A percentile compares a stretch with the other conserved stretches of the same genome.
These are phyloP conservation scores for Zaprionus kolodkinae DNA, from an alignment of 1,140 invertebrate genomes.

Conservation along the genomic window DNA sequence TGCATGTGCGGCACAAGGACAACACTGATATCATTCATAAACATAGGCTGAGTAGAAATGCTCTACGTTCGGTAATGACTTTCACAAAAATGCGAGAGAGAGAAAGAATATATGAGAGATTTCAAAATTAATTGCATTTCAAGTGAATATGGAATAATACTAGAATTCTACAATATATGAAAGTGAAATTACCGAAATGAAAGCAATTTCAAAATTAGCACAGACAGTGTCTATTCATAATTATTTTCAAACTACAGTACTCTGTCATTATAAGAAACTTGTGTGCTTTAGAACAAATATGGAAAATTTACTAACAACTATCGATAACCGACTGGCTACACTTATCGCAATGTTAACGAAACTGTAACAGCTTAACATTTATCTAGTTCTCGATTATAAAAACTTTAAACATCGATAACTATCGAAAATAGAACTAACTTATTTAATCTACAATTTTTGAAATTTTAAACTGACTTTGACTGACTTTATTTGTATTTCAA, in stretches of 20 bases:
- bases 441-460: no score
- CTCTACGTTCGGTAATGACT: slow-evolving; percentile 8
- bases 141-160: slow-evolving; percentile 21
- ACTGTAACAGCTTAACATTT: no score
- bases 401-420: background rate
- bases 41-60: slow-evolving; percentile 23
- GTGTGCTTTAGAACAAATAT: background rate
- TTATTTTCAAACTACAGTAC: slow-evolving; percentile 15
- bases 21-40: slow-evolving; percentile 48
- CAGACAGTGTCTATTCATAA: background rate
- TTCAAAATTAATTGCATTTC: slow-evolving; percentile 39
- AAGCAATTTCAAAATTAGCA: slow-evolving; percentile 24
- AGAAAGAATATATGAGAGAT: no score
- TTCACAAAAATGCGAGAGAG: slow-evolving; percentile 5
- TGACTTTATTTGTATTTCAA: no score
- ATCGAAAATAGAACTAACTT: no score
- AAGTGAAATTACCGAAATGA: slow-evolving; percentile 34
- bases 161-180: slow-evolving; percentile 10
- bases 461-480: no score
- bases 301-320: background rate
- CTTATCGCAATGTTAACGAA: background rate
- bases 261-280: slow-evolving; percentile 4
- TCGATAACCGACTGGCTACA: background rate
- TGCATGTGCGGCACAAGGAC: slow-evolving; percentile 18
- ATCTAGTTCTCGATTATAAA: background rate